These are phyloP conservation scores for Willisornis vidua DNA, from an alignment of 2,113 vertebrate species.

Conservation along the genomic window DNA sequence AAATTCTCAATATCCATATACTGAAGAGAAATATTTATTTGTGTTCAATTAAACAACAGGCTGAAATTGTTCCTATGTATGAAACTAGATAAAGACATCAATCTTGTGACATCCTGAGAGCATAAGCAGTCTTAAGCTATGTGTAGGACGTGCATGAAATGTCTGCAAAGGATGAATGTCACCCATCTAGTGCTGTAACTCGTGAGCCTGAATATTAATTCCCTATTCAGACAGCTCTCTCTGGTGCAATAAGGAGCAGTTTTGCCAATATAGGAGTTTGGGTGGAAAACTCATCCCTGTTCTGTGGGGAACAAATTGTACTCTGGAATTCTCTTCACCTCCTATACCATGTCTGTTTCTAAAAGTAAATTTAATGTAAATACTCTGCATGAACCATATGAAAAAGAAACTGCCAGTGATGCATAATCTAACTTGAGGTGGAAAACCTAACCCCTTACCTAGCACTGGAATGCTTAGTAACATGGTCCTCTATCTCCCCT, in stretches of 20 bases:
- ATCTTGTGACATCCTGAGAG: background rate
- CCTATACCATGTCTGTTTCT: background rate
- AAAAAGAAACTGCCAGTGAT: background rate
- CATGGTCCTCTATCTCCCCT: constrained; percentile 85
- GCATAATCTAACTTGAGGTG: constrained; percentile 25
- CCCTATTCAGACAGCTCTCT: background rate
- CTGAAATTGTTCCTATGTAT: background rate
- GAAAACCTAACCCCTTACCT: constrained; percentile 63
- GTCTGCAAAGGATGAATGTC: background rate
- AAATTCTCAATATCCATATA: background rate
- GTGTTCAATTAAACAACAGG: background rate
- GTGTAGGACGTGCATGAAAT: background rate
- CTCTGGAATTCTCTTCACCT: background rate
- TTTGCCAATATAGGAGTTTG: background rate
- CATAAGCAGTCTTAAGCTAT: background rate
- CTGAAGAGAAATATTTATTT: background rate
- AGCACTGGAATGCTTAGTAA: constrained; percentile 78
- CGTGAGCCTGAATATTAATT: background rate
- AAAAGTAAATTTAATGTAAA: constrained; percentile 11
- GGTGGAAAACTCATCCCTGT: background rate
- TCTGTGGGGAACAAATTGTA: background rate
- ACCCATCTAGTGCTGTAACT: background rate
- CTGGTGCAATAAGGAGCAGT: background rate
- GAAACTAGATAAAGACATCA: background rate
- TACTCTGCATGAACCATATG: background rate